phyloP scores from a whole-genome alignment of 2,888 invertebrate species.

The Helicoverpa assulta region DNA sequence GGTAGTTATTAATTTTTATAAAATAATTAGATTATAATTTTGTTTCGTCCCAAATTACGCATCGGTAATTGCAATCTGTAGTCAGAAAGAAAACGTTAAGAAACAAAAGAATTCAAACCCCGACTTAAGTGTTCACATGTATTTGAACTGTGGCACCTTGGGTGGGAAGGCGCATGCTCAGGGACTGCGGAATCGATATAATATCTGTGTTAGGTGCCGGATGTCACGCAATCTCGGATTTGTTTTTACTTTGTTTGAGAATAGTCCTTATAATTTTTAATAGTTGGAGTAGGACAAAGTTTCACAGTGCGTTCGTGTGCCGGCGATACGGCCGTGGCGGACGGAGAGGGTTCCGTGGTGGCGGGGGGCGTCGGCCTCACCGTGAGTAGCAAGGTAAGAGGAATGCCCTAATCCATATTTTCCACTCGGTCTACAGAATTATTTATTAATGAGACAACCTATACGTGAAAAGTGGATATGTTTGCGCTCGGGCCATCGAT shows the following conservation, averaged over 20 bases:
- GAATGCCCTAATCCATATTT: slow-evolving; percentile 30
- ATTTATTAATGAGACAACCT: slow-evolving; percentile 18
- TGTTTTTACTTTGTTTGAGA: slow-evolving; percentile 51
- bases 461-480: slow-evolving; percentile 21
- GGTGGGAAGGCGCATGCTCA: slow-evolving; percentile 62
- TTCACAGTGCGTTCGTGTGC: slow-evolving; percentile 71
- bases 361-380: slow-evolving; percentile 89
- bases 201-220: slow-evolving; percentile 49
- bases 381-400: slow-evolving; percentile 87
- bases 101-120: neutral
- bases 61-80: neutral
- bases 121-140: neutral
- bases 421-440: slow-evolving; percentile 24
- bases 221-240: slow-evolving; percentile 63
- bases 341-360: slow-evolving; percentile 80
- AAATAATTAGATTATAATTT: no score
- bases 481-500: slow-evolving; percentile 13
- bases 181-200: slow-evolving; percentile 58
- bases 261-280: slow-evolving; percentile 51
- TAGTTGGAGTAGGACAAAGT: slow-evolving; percentile 56
- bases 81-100: neutral
- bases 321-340: slow-evolving; percentile 83
- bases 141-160: slow-evolving; percentile 2
- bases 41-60: no score
- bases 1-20: neutral